Evolutionary conservation across 2,888 invertebrate genomes (phyloP).

Genomic region (Arrhopalites spinosus): DNA sequence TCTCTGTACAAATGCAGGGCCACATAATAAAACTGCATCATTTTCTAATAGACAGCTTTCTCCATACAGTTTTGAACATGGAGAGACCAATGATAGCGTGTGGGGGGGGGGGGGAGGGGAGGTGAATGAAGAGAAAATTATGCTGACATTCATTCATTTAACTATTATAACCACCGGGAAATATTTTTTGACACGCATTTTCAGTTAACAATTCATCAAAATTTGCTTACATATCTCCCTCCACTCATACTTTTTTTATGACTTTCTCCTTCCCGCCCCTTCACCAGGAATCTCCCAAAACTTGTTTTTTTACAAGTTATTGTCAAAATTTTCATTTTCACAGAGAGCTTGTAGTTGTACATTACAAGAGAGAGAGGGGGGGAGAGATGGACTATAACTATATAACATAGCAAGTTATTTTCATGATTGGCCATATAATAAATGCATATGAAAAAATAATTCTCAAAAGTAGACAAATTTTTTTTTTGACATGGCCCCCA

Average conservation of each 20-base stretch:
- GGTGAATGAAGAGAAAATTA: slow-evolving; percentile 29
- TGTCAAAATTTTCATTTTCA: too few relatives aligned
- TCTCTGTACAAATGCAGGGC: too few relatives aligned
- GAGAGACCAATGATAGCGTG: not conserved
- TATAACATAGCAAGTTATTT: too few relatives aligned
- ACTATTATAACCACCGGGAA: slow-evolving; percentile 27
- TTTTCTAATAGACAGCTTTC: too few relatives aligned
- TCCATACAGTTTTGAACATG: not conserved
- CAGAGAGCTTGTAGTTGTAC: too few relatives aligned
- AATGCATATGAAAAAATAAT: too few relatives aligned
- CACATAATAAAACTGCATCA: too few relatives aligned
- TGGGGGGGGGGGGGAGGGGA: not conserved
- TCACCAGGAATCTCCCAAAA: too few relatives aligned
- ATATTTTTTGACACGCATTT: slow-evolving; percentile 19
- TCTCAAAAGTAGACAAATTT: not conserved
- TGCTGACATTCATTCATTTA: slow-evolving; percentile 34
- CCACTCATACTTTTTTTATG: slow-evolving; percentile 19
- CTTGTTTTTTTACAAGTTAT: too few relatives aligned
- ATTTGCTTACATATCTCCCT: slow-evolving; percentile 30
- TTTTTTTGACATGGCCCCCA: not conserved
- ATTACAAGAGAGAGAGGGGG: not conserved
- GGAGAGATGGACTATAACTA: not conserved
- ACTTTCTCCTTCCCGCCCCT: slow-evolving; percentile 12
- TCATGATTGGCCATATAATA: not conserved
- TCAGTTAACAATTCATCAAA: slow-evolving; percentile 36